Evolutionary conservation across 2,797 vertebrate species (phyloP), one percentile per base, ranked within the genome.

Genomic region (Remorina albescens): DNA sequence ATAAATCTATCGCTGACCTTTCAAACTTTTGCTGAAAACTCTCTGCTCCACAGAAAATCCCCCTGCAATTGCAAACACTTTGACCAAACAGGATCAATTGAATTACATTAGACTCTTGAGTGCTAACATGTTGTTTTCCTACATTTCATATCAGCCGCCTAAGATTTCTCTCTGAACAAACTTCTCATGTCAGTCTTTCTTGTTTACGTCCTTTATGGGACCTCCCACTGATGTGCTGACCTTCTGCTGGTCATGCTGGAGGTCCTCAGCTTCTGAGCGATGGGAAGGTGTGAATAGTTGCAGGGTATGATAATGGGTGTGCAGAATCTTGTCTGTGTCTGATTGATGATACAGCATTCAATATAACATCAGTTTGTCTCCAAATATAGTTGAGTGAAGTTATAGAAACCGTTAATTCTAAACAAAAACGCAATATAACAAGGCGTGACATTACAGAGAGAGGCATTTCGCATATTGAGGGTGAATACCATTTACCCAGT

Each of bases 221-320:
- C 21, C 2, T 69, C 80, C 83, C 56, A 68, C 83, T 77, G 75
- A 67, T 71, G 82, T 51, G 0, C 63, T 84, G 84, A 88, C 84
- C 75, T 74, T 86, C 78, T 65, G 71, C 10, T 9, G 4, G 74
- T 76, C 57, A 49, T 18, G 55, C 16, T 58, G 68, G 82, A 64
- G 19, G 46, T 61, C 75, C 67, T 57, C 36, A n/a, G 36, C 30
- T 9, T 63, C 39, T 12, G 16, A 51, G 37, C 18, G 7, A 46
- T 21, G 21, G 23, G 49, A 30, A 51, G 53, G 41, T 37, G 39
- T 59, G n/a, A 68, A 59, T 19, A 53, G 58, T 47, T 1, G 9
- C 64, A 53, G 26, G 26, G 41, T 13, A 28, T 61, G 53, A 19
- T 10, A n/a, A 64, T 49, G 42, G 10, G 13, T 50, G 76, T 16